These are phyloP conservation scores for Dipus sagitta DNA, from an alignment of 2,797 vertebrate genomes.

Conservation along the genomic window DNA sequence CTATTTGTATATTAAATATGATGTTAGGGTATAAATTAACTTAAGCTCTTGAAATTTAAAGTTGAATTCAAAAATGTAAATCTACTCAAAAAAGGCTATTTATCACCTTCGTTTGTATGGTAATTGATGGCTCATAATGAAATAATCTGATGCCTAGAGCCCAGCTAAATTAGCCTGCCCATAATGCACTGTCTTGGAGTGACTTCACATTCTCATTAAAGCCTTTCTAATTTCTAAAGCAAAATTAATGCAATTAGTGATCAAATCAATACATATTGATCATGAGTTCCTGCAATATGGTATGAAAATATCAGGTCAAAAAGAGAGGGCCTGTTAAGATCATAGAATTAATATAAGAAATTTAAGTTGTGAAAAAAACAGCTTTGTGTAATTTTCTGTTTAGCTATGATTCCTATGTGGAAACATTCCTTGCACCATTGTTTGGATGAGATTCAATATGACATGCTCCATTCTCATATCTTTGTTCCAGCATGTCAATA, in stretches of 20 bases:
- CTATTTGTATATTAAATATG: constrained; percentile 85
- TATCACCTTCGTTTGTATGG: constrained; percentile 87
- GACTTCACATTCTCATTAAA: constrained; percentile 90
- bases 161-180: constrained; percentile 86
- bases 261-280: constrained; percentile 90
- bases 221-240: constrained; percentile 88
- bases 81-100: constrained; percentile 87
- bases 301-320: constrained; percentile 89
- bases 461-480: neutral
- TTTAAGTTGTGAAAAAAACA: constrained; percentile 87
- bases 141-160: constrained; percentile 89
- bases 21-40: constrained; percentile 82
- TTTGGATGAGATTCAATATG: constrained; percentile 74
- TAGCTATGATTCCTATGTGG: constrained; percentile 72
- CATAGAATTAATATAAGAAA: constrained; percentile 86
- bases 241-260: constrained; percentile 90
- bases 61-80: constrained; percentile 88
- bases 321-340: constrained; percentile 83
- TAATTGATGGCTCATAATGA: constrained; percentile 89
- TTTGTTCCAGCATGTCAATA: constrained; percentile 70
- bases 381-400: constrained; percentile 78
- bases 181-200: constrained; percentile 89
- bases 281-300: constrained; percentile 86
- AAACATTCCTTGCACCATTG: constrained; percentile 73
- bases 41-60: constrained; percentile 87